Base-by-base conservation (phyloP, 2,888 invertebrate species). In the Lycocerus yunnanus region DNA sequence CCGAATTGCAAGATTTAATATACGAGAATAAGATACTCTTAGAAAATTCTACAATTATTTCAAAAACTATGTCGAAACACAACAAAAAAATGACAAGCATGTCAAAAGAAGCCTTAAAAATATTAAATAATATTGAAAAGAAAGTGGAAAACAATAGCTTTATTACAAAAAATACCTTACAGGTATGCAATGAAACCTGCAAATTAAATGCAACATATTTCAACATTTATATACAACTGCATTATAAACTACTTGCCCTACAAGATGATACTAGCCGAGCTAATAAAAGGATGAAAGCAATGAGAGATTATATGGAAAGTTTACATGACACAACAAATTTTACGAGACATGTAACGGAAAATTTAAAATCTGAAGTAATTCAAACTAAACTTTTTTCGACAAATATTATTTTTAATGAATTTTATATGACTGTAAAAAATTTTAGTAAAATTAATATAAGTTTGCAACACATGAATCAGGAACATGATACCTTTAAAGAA, bases 11-110 rank as follows among this genome's bases (percentile, higher is more conserved):
- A 68, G 90, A 90, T 14, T 88, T 96, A 16, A 90, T 92, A 16
- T 94, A 95, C 83, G 95, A 96, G 81, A 97, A 97, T 0, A 89
- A 91, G 6, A 90, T 91, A 1, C 95, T 96, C 0, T 86, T 96
- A 75, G 88, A 90, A 0, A 91, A 93, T 78, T 97, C 97, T 0
- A 90, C 92, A 76, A 92, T 92, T 78, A 90, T 93, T 66, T 94
- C 94, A 0, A 90, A 91, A 13, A 92, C 93, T 84, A 93, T 94
- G 81, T 97, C 96, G n/a, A 94, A 94, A 78, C 95, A 96, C 83
- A 95, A 94, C 2, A 90, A 92, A 8, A 92, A 94, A 81, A 95
- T 98, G 93, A 95, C 96, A 0, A 91, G 92, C 4, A 91, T 97
- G 68, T 96, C 97, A 0, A 91, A 94, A 78, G 93, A 95, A 83